Conservation (phyloP, 2,113 vertebrate species). For the Oenanthe melanoleuca region DNA sequence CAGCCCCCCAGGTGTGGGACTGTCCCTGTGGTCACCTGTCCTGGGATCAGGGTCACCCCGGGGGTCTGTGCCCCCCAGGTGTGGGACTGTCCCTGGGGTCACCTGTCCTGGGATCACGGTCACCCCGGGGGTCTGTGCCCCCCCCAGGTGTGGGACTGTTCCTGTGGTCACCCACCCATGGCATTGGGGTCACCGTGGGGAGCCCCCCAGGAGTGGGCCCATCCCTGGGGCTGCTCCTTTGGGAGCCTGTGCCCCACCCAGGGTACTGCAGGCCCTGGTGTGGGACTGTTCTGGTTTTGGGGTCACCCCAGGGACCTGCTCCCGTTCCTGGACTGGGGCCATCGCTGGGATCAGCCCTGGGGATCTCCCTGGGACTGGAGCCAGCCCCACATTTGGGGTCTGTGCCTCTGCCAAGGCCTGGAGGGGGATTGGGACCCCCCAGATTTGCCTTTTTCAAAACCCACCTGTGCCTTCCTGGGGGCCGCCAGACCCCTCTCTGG, state of each 20-base stretch:
- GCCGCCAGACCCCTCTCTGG: accelerated
- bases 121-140: neutral
- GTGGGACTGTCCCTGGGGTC: neutral
- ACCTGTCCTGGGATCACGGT: neutral
- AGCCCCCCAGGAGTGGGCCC: neutral
- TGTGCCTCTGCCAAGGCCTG: neutral
- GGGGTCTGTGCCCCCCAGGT: neutral
- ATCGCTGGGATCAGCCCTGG: neutral
- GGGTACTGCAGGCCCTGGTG: neutral
- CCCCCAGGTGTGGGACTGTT: accelerated
- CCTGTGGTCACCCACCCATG: neutral
- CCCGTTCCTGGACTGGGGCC: accelerated
- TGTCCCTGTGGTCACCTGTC: no score
- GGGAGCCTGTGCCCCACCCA: neutral
- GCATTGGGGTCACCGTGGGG: neutral
- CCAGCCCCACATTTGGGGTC: neutral
- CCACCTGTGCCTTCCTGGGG: neutral
- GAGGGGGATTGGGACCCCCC: neutral
- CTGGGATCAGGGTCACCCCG: no score
- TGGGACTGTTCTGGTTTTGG: neutral
- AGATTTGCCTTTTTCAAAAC: neutral
- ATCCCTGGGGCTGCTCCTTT: neutral
- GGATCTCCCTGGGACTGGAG: neutral
- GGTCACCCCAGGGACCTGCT: neutral
- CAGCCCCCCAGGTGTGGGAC: neutral